Conservation (phyloP, 2,888 invertebrate genomes). For the Acleris cristana region DNA sequence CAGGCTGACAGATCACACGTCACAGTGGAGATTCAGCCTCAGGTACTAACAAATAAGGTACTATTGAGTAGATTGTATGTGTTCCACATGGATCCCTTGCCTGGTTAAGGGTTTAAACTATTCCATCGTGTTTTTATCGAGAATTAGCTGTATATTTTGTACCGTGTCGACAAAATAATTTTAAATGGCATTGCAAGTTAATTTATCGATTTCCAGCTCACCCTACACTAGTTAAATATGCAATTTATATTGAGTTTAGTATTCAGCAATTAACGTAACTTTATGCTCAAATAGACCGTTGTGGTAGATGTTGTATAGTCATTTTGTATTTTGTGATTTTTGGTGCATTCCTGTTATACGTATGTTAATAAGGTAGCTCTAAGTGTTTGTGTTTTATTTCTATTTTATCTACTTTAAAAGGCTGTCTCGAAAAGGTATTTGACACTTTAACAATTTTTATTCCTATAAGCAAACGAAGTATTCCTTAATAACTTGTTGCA, state of each 20-base stretch:
- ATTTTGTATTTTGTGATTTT: constrained; percentile 31
- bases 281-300: constrained; percentile 32
- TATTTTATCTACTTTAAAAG: too few relatives aligned
- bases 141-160: neutral
- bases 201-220: neutral
- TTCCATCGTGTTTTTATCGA: constrained; percentile 6
- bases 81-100: too few relatives aligned
- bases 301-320: constrained; percentile 22
- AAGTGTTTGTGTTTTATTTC: too few relatives aligned
- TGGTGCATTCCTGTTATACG: constrained; percentile 26
- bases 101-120: too few relatives aligned
- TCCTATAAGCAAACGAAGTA: too few relatives aligned
- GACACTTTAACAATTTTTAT: too few relatives aligned
- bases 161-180: constrained; percentile 2
- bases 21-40: too few relatives aligned
- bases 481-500: too few relatives aligned
- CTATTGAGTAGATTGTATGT: too few relatives aligned
- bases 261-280: constrained; percentile 23
- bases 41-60: too few relatives aligned
- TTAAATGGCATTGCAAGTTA: neutral
- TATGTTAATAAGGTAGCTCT: neutral
- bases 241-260: constrained; percentile 13
- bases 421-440: too few relatives aligned
- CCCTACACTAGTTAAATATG: constrained; percentile 27
- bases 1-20: too few relatives aligned